A percentile compares a stretch with the other conserved stretches of the same genome.
Conservation (phyloP, 2,888 invertebrate species). For the Meghimatium bilineatum region DNA sequence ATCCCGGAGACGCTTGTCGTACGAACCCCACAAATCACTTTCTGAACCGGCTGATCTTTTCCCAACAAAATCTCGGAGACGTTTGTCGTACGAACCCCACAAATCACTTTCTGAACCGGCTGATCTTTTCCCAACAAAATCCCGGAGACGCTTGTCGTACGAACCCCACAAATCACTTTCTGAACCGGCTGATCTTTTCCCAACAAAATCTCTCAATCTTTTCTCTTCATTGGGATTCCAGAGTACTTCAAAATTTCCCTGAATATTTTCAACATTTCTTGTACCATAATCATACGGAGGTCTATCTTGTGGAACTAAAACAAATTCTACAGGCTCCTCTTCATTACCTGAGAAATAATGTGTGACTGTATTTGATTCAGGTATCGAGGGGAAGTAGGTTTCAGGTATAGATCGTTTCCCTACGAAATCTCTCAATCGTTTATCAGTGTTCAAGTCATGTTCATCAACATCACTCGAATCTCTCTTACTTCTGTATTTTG, state of each 20-base stretch:
- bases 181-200: constrained; percentile 29
- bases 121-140: constrained; percentile 29
- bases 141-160: constrained; percentile 23
- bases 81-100: constrained; percentile 31
- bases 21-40: neutral
- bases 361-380: neutral
- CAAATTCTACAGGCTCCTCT: neutral
- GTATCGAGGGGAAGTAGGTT: neutral
- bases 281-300: neutral
- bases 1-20: neutral
- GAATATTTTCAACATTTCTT: neutral
- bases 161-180: neutral
- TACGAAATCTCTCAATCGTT: constrained; percentile 28
- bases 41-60: neutral
- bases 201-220: constrained; percentile 30
- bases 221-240: neutral
- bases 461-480: neutral
- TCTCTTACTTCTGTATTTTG: constrained; percentile 21
- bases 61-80: constrained; percentile 16
- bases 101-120: neutral
- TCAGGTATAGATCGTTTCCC: constrained; percentile 11
- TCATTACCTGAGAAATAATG: neutral
- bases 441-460: neutral
- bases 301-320: neutral
- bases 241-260: neutral